Conservation (phyloP, 2,113 vertebrate genomes). For the Setophaga petechia region DNA sequence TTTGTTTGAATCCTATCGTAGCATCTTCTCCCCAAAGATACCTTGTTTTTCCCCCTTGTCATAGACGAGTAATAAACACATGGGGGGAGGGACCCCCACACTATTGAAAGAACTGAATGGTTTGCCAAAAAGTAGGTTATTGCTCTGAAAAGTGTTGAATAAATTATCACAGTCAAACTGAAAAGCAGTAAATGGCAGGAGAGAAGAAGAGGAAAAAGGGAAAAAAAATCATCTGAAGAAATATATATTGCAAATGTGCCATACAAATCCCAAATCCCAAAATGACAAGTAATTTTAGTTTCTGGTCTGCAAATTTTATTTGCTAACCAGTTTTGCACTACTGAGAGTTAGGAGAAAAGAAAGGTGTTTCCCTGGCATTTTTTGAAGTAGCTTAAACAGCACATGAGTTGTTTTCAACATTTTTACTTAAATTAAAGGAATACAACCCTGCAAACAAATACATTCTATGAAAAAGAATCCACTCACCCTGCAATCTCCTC, state of each 20-base stretch:
- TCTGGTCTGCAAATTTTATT: constrained; percentile 27
- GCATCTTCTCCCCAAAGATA: constrained; percentile 69
- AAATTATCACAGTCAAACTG: constrained; percentile 54
- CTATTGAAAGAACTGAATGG: constrained; percentile 19
- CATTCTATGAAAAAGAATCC: neutral
- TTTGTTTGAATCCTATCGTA: constrained; percentile 37
- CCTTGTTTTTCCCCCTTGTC: constrained; percentile 60
- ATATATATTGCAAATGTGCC: constrained; percentile 2
- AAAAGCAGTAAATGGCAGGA: constrained; percentile 30
- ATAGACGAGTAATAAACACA: constrained; percentile 59
- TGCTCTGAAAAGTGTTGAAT: constrained; percentile 41
- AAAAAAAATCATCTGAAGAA: neutral
- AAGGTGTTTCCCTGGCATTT: constrained; percentile 14
- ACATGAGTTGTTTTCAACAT: neutral
- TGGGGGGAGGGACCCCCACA: neutral
- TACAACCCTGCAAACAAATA: neutral
- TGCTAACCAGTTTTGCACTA: constrained; percentile 7
- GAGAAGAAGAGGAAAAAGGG: neutral
- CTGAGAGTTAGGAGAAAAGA: constrained; percentile 3
- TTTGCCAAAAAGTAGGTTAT: constrained; percentile 61
- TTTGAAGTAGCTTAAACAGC: neutral
- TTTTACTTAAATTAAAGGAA: neutral
- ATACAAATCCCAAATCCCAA: neutral
- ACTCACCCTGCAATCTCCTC: neutral
- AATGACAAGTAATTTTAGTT: constrained; percentile 12